Evolutionary conservation across 1,140 invertebrate genomes (phyloP).

Genomic region (Tribolium madens): DNA sequence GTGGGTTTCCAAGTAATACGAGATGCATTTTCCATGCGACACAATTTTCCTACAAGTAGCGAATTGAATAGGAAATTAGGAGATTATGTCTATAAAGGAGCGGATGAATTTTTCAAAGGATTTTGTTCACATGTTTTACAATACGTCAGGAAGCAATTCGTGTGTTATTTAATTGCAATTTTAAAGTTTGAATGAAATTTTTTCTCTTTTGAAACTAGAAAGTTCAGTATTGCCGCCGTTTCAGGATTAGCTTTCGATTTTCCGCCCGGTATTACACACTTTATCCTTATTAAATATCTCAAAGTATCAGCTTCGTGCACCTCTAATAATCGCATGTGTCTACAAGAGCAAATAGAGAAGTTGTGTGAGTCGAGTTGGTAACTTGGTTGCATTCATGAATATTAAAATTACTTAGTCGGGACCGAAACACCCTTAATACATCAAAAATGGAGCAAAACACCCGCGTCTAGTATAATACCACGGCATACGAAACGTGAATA

Average conservation of each 20-base stretch:
- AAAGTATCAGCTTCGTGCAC: not conserved
- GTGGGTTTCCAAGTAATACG: not conserved
- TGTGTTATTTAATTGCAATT: no score
- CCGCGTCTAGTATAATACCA: not conserved
- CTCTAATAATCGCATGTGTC: not conserved
- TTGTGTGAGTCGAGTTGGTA: not conserved
- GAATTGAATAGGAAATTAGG: not conserved
- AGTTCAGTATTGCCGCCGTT: no score
- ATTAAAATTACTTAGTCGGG: slow-evolving; percentile 14
- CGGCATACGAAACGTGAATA: slow-evolving; percentile 15
- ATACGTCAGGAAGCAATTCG: no score
- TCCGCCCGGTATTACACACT: not conserved
- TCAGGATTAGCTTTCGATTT: no score
- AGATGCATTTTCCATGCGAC: not conserved
- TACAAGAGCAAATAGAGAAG: not conserved
- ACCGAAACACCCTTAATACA: slow-evolving; percentile 11
- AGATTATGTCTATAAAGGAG: not conserved
- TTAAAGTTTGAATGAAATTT: no score
- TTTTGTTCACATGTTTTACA: no score
- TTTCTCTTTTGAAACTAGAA: no score
- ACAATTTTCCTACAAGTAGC: not conserved
- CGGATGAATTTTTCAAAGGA: no score
- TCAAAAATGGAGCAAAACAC: slow-evolving; percentile 15
- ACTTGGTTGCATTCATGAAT: slow-evolving; percentile 14
- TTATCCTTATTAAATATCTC: not conserved